Evolutionary conservation across 2,797 vertebrate genomes (phyloP), one percentile per base, ranked within the genome.

Genomic region (Galagoides demidoff): DNA sequence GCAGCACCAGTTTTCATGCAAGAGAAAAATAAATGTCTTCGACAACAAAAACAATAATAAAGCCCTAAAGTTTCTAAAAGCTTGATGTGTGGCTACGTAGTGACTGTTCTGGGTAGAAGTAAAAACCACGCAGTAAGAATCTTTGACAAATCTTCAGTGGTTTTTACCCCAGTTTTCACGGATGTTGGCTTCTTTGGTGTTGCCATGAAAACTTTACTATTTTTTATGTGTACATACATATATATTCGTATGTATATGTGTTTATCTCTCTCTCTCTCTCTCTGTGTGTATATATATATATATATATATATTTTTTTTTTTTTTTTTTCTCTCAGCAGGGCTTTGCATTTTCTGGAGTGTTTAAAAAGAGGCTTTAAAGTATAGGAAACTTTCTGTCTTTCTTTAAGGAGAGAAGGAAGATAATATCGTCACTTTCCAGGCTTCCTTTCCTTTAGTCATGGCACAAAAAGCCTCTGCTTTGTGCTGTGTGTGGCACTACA

Each of bases 11-110:
- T 94, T 96, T 95, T 94, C 90, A 52, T 66, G n/a, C 49, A 66
- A 86, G 78, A 89, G 96, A 91, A 95, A 92, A 93, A 94, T 68
- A 95, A 96, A 88, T 82, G 29, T 81, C 86, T 94, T 57, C n/a
- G 71, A 64, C 17, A 78, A 71, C 25, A 89, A 78, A 59, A 85
- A 55, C 79, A 89, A 43, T 49, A 73, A 16, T 27, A 49, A 89
- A 86, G 74, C 34, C 64, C 25, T 37, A 12, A 34, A 83, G 64
- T 68, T 92, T 83, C 89, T 68, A 37, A 78, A 76, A 95, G 83
- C 71, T 86, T 85, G 66, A 29, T 45, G 20, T 71, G 55, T 73
- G 61, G 37, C 61, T 45, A 29, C 74, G 34, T 34, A 68, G 63
- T 14, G 25, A 39, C 37, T 57, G 11, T 57, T 90, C 19, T 45